Percentiles rank a stretch among this genome's conserved stretches.
These are phyloP conservation scores for Dermolepida albohirtum DNA, from an alignment of 2,888 invertebrate genomes.

Conservation along the genomic window DNA sequence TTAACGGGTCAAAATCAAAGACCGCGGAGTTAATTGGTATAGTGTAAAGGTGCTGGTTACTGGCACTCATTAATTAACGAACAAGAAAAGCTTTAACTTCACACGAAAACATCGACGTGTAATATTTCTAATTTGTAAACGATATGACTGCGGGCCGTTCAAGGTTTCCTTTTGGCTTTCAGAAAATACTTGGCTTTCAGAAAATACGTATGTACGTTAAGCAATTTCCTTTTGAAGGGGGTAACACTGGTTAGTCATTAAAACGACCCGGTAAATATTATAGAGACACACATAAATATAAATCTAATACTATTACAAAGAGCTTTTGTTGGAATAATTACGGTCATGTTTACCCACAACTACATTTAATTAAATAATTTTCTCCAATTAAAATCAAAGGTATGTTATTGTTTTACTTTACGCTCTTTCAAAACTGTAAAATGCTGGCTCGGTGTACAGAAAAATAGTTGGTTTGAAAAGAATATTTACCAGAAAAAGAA, in stretches of 20 bases:
- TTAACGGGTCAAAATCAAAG: constrained; percentile 43
- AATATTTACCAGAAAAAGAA: too few relatives aligned
- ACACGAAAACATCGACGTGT: constrained; percentile 33
- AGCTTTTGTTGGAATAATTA: too few relatives aligned
- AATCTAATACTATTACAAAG: too few relatives aligned
- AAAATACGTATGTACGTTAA: constrained; percentile 15
- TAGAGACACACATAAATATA: too few relatives aligned
- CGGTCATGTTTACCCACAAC: too few relatives aligned
- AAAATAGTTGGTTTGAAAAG: too few relatives aligned
- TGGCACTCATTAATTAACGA: constrained; percentile 54
- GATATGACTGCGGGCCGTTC: constrained; percentile 31
- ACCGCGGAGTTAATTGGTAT: constrained; percentile 53
- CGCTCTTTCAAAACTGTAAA: too few relatives aligned
- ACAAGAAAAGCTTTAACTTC: constrained; percentile 50
- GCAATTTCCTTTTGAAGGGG: constrained; percentile 14
- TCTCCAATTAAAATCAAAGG: too few relatives aligned
- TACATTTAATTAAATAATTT: too few relatives aligned
- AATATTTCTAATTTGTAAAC: constrained; percentile 38
- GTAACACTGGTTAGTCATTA: constrained; percentile 18
- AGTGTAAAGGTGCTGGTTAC: constrained; percentile 53
- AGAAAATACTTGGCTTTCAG: constrained; percentile 7
- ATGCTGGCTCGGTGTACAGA: too few relatives aligned
- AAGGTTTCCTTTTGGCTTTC: constrained; percentile 23
- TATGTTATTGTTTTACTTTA: too few relatives aligned
- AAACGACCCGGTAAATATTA: neutral